These are phyloP conservation scores for Escarpia spicata DNA, from an alignment of 2,888 invertebrate genomes.

Conservation along the genomic window DNA sequence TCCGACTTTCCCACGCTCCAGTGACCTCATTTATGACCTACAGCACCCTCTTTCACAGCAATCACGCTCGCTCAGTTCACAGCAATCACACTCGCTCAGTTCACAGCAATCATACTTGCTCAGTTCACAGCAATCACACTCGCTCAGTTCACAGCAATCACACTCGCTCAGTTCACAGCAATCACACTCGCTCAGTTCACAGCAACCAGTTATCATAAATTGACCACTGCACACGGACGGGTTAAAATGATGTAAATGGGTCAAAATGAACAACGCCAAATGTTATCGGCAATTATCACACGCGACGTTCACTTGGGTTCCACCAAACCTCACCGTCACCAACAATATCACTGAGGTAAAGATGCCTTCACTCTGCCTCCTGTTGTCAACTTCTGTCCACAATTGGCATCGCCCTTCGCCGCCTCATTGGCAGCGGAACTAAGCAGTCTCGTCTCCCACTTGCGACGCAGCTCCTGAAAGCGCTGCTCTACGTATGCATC, in stretches of 20 bases:
- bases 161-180: no score
- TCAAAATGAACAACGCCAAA: neutral
- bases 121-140: no score
- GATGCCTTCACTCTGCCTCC: slow-evolving; percentile 8
- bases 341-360: neutral
- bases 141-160: no score
- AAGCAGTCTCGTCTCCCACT: slow-evolving; percentile 40
- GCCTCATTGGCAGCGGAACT: neutral
- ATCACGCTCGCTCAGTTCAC: neutral
- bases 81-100: no score
- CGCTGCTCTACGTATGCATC: slow-evolving; percentile 34
- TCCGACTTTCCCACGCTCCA: neutral
- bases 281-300: neutral
- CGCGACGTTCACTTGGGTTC: neutral
- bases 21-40: neutral
- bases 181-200: no score
- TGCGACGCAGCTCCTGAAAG: slow-evolving; percentile 43
- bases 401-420: slow-evolving; percentile 14
- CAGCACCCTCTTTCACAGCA: neutral
- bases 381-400: slow-evolving; percentile 17
- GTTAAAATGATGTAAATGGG: neutral
- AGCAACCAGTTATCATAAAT: neutral
- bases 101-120: no score
- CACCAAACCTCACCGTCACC: neutral
- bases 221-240: neutral